Evolutionary conservation across 1,140 invertebrate genomes (phyloP).

Genomic region (Drosophila neocordata): DNA sequence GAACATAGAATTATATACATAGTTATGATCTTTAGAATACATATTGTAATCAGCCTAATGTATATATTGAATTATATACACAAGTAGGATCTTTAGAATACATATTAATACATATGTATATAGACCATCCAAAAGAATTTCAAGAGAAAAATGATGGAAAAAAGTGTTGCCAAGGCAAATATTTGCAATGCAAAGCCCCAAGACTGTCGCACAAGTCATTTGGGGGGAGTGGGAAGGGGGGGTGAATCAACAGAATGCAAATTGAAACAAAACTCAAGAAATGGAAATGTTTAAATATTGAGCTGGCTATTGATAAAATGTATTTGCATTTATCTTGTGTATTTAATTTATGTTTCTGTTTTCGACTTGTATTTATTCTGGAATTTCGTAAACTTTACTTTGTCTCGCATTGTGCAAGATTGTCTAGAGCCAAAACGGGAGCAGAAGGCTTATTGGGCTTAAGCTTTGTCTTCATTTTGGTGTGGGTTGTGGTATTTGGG

Average conservation of each 20-base stretch:
- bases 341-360: constrained; percentile 41
- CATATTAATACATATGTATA: neutral
- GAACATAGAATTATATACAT: no score
- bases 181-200: constrained; percentile 55
- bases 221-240: neutral
- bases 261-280: constrained; percentile 55
- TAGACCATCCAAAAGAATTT: constrained; percentile 5
- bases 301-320: constrained; percentile 47
- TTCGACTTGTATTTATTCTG: constrained; percentile 1
- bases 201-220: constrained; percentile 32
- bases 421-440: constrained; percentile 39
- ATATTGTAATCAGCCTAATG: no score
- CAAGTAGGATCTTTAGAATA: neutral
- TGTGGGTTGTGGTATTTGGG: neutral
- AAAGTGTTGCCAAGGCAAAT: constrained; percentile 40
- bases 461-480: neutral
- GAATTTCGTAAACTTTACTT: constrained; percentile 8
- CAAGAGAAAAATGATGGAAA: neutral
- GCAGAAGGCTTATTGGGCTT: constrained; percentile 29
- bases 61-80: no score
- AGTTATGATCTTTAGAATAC: no score
- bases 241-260: constrained; percentile 44
- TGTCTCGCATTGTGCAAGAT: constrained; percentile 12
- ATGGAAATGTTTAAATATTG: constrained; percentile 62
- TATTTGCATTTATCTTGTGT: constrained; percentile 56